phyloP scores from a whole-genome alignment of 2,113 vertebrate species.

The Thinocorus orbignyianus region DNA sequence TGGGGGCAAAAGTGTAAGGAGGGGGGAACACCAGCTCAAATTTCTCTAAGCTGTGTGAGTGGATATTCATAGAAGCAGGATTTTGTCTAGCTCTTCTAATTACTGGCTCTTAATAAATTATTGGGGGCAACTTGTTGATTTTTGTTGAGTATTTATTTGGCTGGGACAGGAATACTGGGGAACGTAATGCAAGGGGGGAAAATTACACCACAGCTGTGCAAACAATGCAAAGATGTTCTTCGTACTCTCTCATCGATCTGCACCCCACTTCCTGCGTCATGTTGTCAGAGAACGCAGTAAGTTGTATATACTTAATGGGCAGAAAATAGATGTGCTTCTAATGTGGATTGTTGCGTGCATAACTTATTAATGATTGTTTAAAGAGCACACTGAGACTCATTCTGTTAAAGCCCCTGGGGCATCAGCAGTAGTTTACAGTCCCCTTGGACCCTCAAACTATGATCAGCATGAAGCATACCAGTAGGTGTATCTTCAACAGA shows the following conservation, averaged over 20 bases:
- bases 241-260: background rate
- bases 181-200: background rate
- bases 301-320: background rate
- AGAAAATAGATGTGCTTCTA: conserved; percentile 9
- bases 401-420: conserved; percentile 2
- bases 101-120: background rate
- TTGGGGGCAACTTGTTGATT: background rate
- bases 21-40: background rate
- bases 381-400: background rate
- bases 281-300: background rate
- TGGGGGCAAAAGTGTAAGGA: background rate
- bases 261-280: background rate
- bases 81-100: background rate
- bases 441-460: background rate
- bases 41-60: background rate
- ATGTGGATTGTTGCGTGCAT: background rate
- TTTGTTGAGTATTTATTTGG: background rate
- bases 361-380: conserved; percentile 7
- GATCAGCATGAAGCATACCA: background rate
- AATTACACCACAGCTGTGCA: conserved; percentile 4
- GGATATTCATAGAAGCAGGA: background rate
- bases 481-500: conserved; percentile 60
- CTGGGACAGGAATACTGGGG: background rate
- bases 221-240: conserved; percentile 1
- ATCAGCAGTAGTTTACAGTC: background rate